These are phyloP conservation scores for Sebastes trivittatus DNA, from an alignment of 2,797 vertebrate species.

Conservation along the genomic window DNA sequence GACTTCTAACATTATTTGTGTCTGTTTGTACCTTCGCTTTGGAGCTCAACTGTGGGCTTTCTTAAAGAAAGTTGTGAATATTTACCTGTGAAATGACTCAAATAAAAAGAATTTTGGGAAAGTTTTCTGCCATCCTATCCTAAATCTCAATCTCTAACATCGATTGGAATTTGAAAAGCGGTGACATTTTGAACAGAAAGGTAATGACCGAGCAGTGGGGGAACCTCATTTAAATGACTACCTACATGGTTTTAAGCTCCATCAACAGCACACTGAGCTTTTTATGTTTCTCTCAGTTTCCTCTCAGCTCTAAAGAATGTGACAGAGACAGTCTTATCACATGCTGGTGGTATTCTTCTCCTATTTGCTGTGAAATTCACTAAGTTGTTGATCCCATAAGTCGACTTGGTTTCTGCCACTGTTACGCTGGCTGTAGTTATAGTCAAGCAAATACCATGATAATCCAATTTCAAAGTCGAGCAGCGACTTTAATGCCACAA, in stretches of 20 bases:
- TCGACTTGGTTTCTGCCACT: conserved; percentile 30
- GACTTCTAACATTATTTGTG: neutral
- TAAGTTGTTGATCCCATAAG: conserved; percentile 52
- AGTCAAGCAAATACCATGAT: conserved; percentile 34
- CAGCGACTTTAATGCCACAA: conserved; percentile 6
- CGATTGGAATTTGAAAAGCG: neutral
- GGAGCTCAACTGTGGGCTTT: neutral
- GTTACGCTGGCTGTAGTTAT: conserved; percentile 13
- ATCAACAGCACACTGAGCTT: neutral
- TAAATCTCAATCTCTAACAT: neutral
- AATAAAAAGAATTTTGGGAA: neutral
- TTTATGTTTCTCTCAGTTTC: neutral
- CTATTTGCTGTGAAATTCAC: conserved; percentile 43
- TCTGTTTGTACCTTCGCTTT: neutral
- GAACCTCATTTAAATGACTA: neutral
- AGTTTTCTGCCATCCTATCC: neutral
- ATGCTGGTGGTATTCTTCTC: neutral
- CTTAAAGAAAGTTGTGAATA: neutral
- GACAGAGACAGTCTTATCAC: neutral
- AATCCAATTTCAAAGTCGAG: conserved; percentile 40
- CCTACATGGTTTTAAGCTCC: neutral
- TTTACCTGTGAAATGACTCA: neutral
- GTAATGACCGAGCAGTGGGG: neutral
- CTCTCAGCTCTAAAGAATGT: neutral
- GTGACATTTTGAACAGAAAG: neutral